Evolutionary conservation across 1,140 invertebrate species (phyloP).

Genomic region (Trichoplusia ni): DNA sequence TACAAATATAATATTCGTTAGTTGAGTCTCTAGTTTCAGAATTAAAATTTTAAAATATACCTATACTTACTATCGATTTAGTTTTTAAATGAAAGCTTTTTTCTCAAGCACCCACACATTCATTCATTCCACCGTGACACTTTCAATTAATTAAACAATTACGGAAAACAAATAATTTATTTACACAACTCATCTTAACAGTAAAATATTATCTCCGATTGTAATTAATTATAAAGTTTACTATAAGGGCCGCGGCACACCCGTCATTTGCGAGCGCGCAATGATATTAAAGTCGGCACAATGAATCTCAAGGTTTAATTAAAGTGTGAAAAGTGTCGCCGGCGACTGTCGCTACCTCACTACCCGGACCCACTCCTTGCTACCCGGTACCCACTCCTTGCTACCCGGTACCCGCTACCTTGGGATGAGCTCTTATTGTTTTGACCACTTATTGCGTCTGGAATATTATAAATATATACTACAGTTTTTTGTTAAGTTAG

Average conservation of each 20-base stretch:
- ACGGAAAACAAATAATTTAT: slow-evolving; percentile 9
- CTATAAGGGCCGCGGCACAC: slow-evolving; percentile 12
- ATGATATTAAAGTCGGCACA: slow-evolving; percentile 54
- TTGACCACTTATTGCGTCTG: slow-evolving; percentile 9
- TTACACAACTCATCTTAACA: slow-evolving; percentile 2
- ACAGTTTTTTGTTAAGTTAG: neutral
- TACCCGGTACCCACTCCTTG: too few species aligned
- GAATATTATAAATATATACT: neutral
- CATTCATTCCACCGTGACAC: neutral
- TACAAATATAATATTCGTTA: too few species aligned
- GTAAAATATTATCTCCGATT: slow-evolving; percentile 24
- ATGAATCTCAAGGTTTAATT: slow-evolving; percentile 64
- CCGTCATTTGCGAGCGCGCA: slow-evolving; percentile 47
- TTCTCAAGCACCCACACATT: too few species aligned
- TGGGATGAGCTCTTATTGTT: slow-evolving; percentile 12
- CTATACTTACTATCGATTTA: too few species aligned
- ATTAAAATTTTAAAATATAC: too few species aligned
- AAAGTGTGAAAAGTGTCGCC: slow-evolving; percentile 46
- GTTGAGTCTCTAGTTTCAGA: too few species aligned
- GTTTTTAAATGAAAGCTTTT: too few species aligned
- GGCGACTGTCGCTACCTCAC: slow-evolving; percentile 4
- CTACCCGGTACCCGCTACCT: too few species aligned
- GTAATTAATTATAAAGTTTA: slow-evolving; percentile 43
- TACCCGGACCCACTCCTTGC: too few species aligned
- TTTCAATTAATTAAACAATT: neutral